A percentile compares a stretch with the other conserved stretches of the same genome.
These are phyloP conservation scores for Callorhinus ursinus DNA, from an alignment of 2,113 vertebrate species.

Conservation along the genomic window DNA sequence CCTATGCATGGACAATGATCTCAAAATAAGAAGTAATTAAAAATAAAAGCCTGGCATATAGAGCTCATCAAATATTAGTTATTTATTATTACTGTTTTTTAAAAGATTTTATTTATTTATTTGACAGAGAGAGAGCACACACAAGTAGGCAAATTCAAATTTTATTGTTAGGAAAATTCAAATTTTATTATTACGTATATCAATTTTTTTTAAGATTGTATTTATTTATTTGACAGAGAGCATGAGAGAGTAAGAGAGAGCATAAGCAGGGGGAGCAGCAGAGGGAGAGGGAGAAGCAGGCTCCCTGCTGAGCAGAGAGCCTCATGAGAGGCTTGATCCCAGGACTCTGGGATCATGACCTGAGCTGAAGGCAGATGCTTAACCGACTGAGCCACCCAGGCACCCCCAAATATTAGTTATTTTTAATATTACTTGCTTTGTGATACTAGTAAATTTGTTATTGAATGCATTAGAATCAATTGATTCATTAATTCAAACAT, in stretches of 20 bases:
- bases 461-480: not conserved
- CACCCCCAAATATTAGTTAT: not conserved
- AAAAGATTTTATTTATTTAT: too few species aligned
- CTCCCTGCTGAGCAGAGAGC: too few species aligned
- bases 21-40: constrained; percentile 28
- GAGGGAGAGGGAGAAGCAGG: not conserved
- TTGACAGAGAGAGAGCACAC: too few species aligned
- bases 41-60: not conserved
- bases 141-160: not conserved
- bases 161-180: too few species aligned
- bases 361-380: not conserved
- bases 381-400: not conserved
- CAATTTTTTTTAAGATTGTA: not conserved
- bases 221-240: not conserved
- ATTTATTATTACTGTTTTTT: not conserved
- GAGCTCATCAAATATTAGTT: not conserved
- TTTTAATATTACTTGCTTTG: not conserved
- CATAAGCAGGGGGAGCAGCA: not conserved
- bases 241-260: not conserved
- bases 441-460: not conserved
- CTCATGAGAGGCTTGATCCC: not conserved
- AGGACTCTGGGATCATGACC: not conserved
- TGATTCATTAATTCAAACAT: not conserved
- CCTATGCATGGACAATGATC: not conserved
- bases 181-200: not conserved